Percentiles rank a stretch among this genome's conserved stretches.
phyloP scores from a whole-genome alignment of 1,140 invertebrate species.

The Eulimnadia texana region DNA sequence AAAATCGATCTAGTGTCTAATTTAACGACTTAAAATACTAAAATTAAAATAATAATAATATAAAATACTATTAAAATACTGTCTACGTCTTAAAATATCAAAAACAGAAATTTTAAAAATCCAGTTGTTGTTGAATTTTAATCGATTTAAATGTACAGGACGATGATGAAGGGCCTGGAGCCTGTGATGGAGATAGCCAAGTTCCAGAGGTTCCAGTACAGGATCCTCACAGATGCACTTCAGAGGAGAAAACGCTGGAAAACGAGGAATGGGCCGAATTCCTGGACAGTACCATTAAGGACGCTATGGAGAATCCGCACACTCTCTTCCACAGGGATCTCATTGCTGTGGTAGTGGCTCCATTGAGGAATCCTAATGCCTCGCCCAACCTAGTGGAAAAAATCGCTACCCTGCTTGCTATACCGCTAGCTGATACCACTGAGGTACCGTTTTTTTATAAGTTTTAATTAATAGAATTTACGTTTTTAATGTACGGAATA shows the following conservation, averaged over 20 bases:
- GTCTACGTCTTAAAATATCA: too few relatives aligned
- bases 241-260: conserved; percentile 43
- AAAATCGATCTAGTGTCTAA: too few relatives aligned
- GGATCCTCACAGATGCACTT: neutral
- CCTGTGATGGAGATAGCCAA: too few relatives aligned
- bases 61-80: too few relatives aligned
- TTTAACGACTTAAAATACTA: too few relatives aligned
- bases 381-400: conserved; percentile 24
- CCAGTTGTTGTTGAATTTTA: too few relatives aligned
- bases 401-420: conserved; percentile 23
- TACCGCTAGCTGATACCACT: conserved; percentile 23
- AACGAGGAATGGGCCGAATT: conserved; percentile 69
- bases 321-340: conserved; percentile 22
- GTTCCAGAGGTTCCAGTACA: neutral
- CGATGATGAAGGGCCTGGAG: neutral
- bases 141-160: too few relatives aligned
- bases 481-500: too few relatives aligned
- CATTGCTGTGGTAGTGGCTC: conserved; percentile 24
- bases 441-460: neutral
- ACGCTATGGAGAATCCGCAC: conserved; percentile 21
- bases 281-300: conserved; percentile 31
- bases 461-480: neutral
- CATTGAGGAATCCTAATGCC: conserved; percentile 25
- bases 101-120: too few relatives aligned
- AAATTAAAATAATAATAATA: too few relatives aligned